Evolutionary conservation across 2,113 vertebrate species (phyloP).

Genomic region (Oreochromis spilurus): DNA sequence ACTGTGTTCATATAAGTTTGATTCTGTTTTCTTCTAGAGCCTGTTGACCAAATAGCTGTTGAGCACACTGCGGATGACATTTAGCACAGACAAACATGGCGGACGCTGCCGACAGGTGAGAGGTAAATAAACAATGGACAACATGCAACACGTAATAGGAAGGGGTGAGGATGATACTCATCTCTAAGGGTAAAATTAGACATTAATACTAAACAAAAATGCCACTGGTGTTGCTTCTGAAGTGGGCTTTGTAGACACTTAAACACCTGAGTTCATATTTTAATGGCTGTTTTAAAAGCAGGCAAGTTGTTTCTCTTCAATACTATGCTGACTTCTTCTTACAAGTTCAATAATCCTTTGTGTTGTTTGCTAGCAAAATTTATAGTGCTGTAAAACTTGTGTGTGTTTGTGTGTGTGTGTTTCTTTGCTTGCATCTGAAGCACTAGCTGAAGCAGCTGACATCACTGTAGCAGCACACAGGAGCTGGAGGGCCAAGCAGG

Average conservation of each 20-base stretch:
- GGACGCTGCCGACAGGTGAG: constrained; percentile 52
- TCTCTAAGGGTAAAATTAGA: neutral
- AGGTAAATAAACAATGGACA: constrained; percentile 47
- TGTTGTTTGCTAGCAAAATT: neutral
- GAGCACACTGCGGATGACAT: constrained; percentile 47
- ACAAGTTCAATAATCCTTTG: neutral
- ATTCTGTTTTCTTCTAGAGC: constrained; percentile 25
- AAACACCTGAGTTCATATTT: neutral
- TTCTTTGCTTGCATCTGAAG: constrained; percentile 29
- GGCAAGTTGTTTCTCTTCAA: neutral
- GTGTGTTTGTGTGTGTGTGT: neutral
- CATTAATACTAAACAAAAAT: neutral
- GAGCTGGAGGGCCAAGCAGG: constrained; percentile 56
- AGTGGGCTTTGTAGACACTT: neutral
- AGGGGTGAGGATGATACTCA: neutral
- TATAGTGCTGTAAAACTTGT: neutral
- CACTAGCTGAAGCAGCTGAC: constrained; percentile 66
- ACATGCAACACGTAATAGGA: constrained; percentile 61
- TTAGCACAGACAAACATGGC: constrained; percentile 58
- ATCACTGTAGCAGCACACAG: constrained; percentile 63
- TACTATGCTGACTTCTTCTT: neutral
- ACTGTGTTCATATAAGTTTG: neutral
- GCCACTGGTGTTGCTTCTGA: neutral
- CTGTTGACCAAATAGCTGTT: constrained; percentile 63
- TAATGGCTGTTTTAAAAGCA: neutral